phyloP scores from a whole-genome alignment of 2,888 invertebrate genomes.

The Andrena haemorrhoa region DNA sequence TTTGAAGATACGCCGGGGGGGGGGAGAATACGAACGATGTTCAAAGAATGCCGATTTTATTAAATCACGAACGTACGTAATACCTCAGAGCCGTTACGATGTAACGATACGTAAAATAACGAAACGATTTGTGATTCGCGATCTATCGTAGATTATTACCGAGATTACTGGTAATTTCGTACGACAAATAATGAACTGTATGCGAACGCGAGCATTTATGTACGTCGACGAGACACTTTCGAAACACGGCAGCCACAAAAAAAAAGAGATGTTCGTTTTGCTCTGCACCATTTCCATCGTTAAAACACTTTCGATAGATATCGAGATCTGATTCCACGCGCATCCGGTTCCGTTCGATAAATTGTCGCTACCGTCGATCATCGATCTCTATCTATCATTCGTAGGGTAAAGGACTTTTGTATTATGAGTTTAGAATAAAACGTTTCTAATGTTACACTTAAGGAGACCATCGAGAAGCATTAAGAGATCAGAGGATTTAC shows the following conservation, averaged over 20 bases:
- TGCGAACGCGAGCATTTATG: slow-evolving; percentile 50
- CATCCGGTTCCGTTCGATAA: slow-evolving; percentile 30
- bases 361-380: slow-evolving; percentile 38
- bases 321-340: slow-evolving; percentile 27
- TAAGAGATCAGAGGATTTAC: slow-evolving; percentile 59
- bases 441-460: slow-evolving; percentile 48
- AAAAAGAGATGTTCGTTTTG: slow-evolving; percentile 24
- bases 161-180: slow-evolving; percentile 53
- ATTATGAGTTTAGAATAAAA: slow-evolving; percentile 48
- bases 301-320: slow-evolving; percentile 33
- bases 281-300: slow-evolving; percentile 26
- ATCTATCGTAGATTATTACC: slow-evolving; percentile 60
- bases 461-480: slow-evolving; percentile 46
- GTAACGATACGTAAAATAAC: slow-evolving; percentile 61
- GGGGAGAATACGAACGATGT: slow-evolving; percentile 34
- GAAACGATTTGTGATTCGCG: slow-evolving; percentile 63
- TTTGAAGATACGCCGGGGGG: slow-evolving; percentile 34
- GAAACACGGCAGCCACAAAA: slow-evolving; percentile 34
- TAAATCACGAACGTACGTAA: slow-evolving; percentile 56
- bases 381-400: slow-evolving; percentile 53
- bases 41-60: slow-evolving; percentile 48
- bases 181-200: slow-evolving; percentile 61
- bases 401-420: slow-evolving; percentile 52
- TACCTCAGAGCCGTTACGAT: slow-evolving; percentile 62
- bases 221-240: slow-evolving; percentile 52